A percentile compares a stretch with the other conserved stretches of the same genome.
Evolutionary conservation across 2,113 vertebrate species (phyloP).

Genomic region (Otus sunia): DNA sequence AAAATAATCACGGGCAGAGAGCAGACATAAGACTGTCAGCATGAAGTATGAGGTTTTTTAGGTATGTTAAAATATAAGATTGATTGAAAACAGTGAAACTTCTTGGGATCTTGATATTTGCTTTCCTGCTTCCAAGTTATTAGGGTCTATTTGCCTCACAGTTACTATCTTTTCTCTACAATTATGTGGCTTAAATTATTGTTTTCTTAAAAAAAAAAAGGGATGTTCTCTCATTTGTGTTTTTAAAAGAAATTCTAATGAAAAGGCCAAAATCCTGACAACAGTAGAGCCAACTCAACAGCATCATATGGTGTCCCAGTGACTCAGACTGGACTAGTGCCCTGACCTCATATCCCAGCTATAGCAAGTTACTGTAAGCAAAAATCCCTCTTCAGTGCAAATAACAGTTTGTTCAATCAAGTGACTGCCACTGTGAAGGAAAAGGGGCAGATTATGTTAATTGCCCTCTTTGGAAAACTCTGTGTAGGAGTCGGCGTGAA

Average conservation of each 20-base stretch:
- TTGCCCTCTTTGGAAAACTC: background rate
- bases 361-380: background rate
- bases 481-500: background rate
- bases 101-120: background rate
- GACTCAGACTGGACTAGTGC: background rate
- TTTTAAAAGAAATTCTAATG: background rate
- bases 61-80: background rate
- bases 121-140: background rate
- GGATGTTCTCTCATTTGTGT: background rate
- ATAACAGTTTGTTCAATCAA: background rate
- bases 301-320: background rate
- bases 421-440: background rate
- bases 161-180: background rate
- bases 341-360: background rate
- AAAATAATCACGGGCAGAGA: background rate
- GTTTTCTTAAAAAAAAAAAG: background rate
- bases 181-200: background rate
- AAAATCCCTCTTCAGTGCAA: background rate
- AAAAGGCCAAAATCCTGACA: background rate
- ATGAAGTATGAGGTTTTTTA: background rate
- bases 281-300: background rate
- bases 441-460: background rate
- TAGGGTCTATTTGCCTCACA: background rate
- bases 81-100: background rate
- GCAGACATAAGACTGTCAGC: background rate